Evolutionary conservation across 2,113 vertebrate genomes (phyloP), one percentile per base, ranked within the genome.

Genomic region (Cephalophus harveyi): DNA sequence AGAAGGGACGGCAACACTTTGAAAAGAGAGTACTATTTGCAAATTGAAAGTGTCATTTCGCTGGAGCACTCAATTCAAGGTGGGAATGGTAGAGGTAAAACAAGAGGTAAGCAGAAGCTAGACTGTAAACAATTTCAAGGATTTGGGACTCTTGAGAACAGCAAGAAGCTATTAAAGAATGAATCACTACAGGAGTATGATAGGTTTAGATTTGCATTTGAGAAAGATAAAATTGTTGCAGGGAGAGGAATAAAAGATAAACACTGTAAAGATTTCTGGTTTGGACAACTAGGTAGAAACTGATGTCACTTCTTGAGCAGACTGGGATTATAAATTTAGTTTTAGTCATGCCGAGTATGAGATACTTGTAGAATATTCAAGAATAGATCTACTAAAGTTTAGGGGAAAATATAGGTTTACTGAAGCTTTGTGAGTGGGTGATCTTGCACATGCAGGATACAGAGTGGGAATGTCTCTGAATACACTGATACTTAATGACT

Each of bases 181-280:
- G 19, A 64, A 78, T 64, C 33, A 71, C 62, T 83, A 88, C 67
- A 91, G 36, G 28, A 93, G 14, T 54, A 95, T 71, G 28, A 71
- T 21, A 96, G n/a, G 27, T 55, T 91, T 84, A 59, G 60, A 64
- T 43, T 13, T 81, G 12, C 27, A 91, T 60, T 87, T 94, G n/a
- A 83, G 60, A 83, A 97, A 60, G 76, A 82, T 57, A 88, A 96
- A 91, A 85, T 54, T 67, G 23, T 50, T 88, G 36, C 74, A 93
- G 16, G 7, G 83, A 54, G 15, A 71, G 50, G 82, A 30, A 83
- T 7, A 33, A 30, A 67, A 91, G 76, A 60, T 25, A 76, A 82
- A 67, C 74, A 78, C 6, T 40, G 27, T 62, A 25, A 89, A 64
- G 12, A 91, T 43, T 87, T 96, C 50, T 84, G 27, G 25, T 87